A percentile compares a stretch with the other conserved stretches of the same genome.
These are phyloP conservation scores for Cerceris rybyensis DNA, from an alignment of 2,888 invertebrate genomes.

Conservation along the genomic window DNA sequence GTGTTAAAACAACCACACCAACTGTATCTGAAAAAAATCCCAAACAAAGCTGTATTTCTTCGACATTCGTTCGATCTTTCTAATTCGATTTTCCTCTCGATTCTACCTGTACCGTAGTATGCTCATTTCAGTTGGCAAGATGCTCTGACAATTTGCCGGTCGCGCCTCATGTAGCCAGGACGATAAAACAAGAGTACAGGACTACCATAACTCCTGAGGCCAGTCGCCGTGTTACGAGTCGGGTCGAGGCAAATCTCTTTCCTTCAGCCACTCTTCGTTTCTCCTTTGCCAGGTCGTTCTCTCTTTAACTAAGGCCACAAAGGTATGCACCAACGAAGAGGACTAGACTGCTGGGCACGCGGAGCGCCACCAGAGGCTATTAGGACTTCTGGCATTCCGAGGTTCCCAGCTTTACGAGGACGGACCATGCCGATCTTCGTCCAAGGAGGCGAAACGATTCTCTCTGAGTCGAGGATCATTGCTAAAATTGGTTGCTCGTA, in stretches of 20 bases:
- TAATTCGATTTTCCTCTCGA: background rate
- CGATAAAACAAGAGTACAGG: conserved; percentile 59
- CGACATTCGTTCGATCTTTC: background rate
- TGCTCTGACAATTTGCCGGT: conserved; percentile 58
- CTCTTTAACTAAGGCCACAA: conserved; percentile 33
- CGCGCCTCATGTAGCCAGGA: conserved; percentile 43
- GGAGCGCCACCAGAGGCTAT: conserved; percentile 59
- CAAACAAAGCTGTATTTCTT: background rate
- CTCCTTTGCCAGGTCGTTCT: background rate
- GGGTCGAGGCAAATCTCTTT: conserved; percentile 11
- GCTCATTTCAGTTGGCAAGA: conserved; percentile 31
- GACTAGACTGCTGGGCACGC: conserved; percentile 63
- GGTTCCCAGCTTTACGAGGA: conserved; percentile 53
- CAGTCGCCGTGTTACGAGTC: conserved; percentile 45
- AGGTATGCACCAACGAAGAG: conserved; percentile 55
- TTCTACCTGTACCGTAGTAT: conserved; percentile 11
- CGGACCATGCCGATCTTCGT: conserved; percentile 29
- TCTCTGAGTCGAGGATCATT: conserved; percentile 1
- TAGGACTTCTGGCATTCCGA: conserved; percentile 60
- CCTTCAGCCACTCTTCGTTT: background rate
- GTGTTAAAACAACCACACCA: too few species aligned
- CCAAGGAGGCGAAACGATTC: conserved; percentile 26
- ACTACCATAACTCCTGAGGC: conserved; percentile 49
- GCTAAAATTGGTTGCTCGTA: conserved; percentile 11
- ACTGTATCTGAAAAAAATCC: too few species aligned